These are phyloP conservation scores for Diogma glabrata DNA, from an alignment of 2,888 invertebrate genomes.

Conservation along the genomic window DNA sequence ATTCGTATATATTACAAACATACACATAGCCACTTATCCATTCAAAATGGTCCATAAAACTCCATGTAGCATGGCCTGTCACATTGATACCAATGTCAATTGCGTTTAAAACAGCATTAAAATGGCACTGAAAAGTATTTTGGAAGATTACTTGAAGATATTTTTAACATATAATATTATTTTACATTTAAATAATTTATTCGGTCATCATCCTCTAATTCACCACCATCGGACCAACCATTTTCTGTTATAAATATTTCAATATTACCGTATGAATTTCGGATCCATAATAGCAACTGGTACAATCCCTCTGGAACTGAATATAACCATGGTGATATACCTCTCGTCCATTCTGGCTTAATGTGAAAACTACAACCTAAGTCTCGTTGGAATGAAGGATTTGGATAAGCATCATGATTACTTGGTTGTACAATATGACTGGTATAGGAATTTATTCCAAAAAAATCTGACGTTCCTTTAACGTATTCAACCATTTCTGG, in stretches of 20 bases:
- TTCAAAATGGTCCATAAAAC: constrained; percentile 3
- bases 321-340: not conserved
- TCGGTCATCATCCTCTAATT: not conserved
- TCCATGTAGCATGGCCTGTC: not conserved
- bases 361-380: not conserved
- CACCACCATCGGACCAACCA: not conserved
- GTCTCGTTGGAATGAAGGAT: not conserved
- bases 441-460: not conserved
- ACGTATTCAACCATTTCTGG: not conserved
- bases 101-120: not conserved
- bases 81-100: not conserved
- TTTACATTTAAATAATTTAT: not conserved
- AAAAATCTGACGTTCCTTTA: not conserved
- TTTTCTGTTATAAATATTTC: constrained; percentile 1
- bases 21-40: not conserved
- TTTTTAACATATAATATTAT: no score
- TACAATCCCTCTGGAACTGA: not conserved
- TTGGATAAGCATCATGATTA: not conserved
- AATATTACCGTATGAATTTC: not conserved
- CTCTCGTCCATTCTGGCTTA: not conserved
- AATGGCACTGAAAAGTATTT: not conserved
- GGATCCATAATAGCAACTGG: not conserved
- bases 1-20: no score
- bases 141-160: no score
- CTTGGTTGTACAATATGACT: not conserved